Evolutionary conservation across 1,140 invertebrate species (phyloP), one percentile per base, ranked within the genome.

Genomic region (Triops cancriformis): DNA sequence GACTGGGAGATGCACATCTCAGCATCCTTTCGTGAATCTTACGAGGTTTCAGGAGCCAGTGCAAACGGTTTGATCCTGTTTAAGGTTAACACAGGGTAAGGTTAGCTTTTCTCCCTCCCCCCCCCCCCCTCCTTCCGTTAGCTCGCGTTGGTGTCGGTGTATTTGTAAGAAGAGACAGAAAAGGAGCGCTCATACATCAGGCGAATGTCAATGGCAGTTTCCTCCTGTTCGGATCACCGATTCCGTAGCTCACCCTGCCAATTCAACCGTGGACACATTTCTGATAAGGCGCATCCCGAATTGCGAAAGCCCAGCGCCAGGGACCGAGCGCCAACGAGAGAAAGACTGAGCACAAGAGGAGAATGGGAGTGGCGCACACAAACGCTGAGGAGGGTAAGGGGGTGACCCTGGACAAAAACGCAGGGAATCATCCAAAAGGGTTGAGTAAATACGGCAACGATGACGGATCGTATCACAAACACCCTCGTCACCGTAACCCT

Each of bases 141-240:
- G 31, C 75, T 28, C 28, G 7, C 77, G 41, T 28, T 31, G 74
- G 37, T 80, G 77, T 76, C 77, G 14, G 73, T 73, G 78, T 80
- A 43, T 79, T 78, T 80, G 74, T 45, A 72, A 45, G 80, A 23
- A 64, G 18, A 64, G 51, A 64, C 51, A 64, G 23, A 64, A 18
- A 23, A 64, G 43, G 23, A 23, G 51, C 14, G 18, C 51, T 64
- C 51, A 64, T 64, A 64, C 51, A 64, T 64, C 51, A 64, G 51
- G 51, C 51, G 51, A 64, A 64, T 23, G 51, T 64, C 51, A 64
- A 23, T 64, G 51, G 51, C 51, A 64, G 51, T 64, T 64, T 64
- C 51, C 51, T 64, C 51, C 51, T 64, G 51, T 23, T 64, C 51
- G 51, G 51, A 64, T 64, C 51, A 64, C 51, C 51, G 51, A 64